phyloP scores from a whole-genome alignment of 2,888 invertebrate genomes.

The Epirrhoe alternata region DNA sequence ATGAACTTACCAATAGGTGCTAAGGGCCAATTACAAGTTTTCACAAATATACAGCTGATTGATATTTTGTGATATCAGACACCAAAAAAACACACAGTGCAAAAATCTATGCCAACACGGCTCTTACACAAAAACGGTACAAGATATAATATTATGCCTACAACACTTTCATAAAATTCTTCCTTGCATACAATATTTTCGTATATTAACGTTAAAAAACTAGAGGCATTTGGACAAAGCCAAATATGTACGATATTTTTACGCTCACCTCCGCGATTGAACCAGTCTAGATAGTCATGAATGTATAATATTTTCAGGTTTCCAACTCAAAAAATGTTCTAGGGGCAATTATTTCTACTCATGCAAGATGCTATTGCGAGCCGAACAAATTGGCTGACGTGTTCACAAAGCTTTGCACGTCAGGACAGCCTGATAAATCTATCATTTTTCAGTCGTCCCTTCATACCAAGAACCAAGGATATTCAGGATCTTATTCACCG shows the following conservation, averaged over 20 bases:
- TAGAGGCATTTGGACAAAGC: not conserved
- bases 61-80: too few species aligned
- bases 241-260: not conserved
- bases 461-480: not conserved
- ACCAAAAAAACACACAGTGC: too few species aligned
- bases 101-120: too few species aligned
- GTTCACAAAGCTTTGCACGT: not conserved
- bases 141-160: too few species aligned
- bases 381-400: not conserved
- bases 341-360: not conserved
- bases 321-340: not conserved
- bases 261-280: not conserved
- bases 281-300: not conserved
- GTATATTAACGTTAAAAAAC: too few species aligned
- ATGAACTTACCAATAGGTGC: too few species aligned
- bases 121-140: too few species aligned
- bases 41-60: too few species aligned
- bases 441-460: not conserved
- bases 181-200: not conserved
- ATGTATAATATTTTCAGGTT: not conserved
- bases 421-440: conserved; percentile 1
- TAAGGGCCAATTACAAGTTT: too few species aligned
- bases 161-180: not conserved
- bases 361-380: not conserved
- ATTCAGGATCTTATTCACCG: too few species aligned